These are phyloP conservation scores for Tachysurus vachellii DNA, from an alignment of 2,113 vertebrate genomes.

Conservation along the genomic window DNA sequence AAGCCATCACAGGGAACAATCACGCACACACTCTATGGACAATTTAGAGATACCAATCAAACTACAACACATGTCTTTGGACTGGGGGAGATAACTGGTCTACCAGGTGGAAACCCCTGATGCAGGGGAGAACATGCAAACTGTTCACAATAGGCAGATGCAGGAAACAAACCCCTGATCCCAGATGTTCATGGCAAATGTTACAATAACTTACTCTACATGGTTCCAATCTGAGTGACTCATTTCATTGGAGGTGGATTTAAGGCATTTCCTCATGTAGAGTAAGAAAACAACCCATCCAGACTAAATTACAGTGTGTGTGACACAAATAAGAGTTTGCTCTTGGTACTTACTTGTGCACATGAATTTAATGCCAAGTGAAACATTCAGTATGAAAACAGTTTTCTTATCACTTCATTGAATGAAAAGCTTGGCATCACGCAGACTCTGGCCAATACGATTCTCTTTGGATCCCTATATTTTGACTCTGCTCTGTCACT, in stretches of 20 bases:
- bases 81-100: no score
- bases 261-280: neutral
- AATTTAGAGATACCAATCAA: no score
- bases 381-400: conserved; percentile 9
- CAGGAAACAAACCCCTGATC: no score
- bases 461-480: neutral
- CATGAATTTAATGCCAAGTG: neutral
- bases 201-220: neutral
- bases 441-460: neutral
- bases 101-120: no score
- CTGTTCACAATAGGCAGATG: no score
- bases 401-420: conserved; percentile 25
- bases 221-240: neutral
- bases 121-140: no score
- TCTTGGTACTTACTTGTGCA: neutral
- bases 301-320: neutral
- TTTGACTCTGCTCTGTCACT: conserved; percentile 3
- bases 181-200: no score
- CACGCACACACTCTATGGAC: no score
- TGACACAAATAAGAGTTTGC: neutral
- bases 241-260: neutral
- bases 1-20: no score
- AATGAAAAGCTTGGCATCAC: neutral
- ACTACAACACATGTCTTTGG: no score
- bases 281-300: neutral